Evolutionary conservation across 2,888 invertebrate species (phyloP), one percentile per base, ranked within the genome.

Genomic region (Cataglyphis rosenhaueri): DNA sequence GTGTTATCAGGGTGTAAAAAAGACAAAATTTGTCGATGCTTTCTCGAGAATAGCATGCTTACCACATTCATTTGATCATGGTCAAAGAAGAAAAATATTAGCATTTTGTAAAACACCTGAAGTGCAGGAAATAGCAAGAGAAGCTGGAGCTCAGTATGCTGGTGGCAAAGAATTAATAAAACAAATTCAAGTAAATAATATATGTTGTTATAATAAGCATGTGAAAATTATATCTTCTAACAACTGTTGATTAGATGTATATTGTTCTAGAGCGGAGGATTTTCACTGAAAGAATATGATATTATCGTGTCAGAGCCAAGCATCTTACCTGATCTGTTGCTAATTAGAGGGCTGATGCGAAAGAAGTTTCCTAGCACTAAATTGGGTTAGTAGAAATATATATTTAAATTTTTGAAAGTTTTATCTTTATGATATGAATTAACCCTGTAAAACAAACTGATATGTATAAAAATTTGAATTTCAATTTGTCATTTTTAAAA

Each of bases 161-260:
- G 98, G 98, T 15, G 97, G 97, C 4, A 92, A 95, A 0, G 97
- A 98, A 61, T 92, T 98, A 25, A 96, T 98, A 41, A 97, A 97
- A 94, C 96, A 96, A 87, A 96, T 98, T 88, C 97, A 96, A 95
- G 97, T 96, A 62, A 57, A 44, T 8, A 48, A 29, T 68, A n/a
- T 52, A 44, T 52, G 0, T 18, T 83, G 52, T 52, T 65, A 6
- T 73, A 41, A 59, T 0, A 15, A 73, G 25, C 0, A 6, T 76
- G n/a, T 29, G 18, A 38, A 55, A 29, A 12, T 59, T 64, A 41
- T 29, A 52, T 81, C 5, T 48, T 78, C 35, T 59, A n/a, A 6
- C 12, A n/a, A 44, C 1, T 32, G 15, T 0, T 70, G 5, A 66
- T 48, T 8, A 12, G n/a, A 73, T 35, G 65, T 68, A 10, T 55